Evolutionary conservation across 2,888 invertebrate genomes (phyloP), one percentile per base, ranked within the genome.

Genomic region (Crossocerus cetratus): DNA sequence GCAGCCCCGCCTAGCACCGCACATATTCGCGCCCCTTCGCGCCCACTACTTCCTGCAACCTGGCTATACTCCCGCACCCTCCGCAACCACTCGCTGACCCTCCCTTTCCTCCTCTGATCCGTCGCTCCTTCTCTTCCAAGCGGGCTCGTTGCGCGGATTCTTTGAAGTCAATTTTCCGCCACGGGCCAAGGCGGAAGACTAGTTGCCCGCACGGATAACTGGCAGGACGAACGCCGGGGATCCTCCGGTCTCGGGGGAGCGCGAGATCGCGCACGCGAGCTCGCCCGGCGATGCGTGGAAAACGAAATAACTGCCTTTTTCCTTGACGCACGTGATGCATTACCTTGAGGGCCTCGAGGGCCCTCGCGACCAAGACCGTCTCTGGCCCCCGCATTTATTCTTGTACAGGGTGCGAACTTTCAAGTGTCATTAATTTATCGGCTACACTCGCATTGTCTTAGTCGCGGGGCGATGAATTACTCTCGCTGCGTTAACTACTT

Each of bases 1-100:
- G 74, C 78, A 83, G 83, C 84, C 84, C 85, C 84, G 82, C 85
- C 85, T 82, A 81, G 82, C 82, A 75, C 76, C 81, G 73, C 62
- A 67, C 69, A 77, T n/a, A n/a, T 73, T 73, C 81, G 76, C 78
- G 71, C 80, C 69, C 74, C 72, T 81, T 69, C 60, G 49, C 18
- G 14, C 16, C 21, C 65, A 32, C 58, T 69, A 54, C 58, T 66
- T 55, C 20, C 64, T 55, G 61, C 59, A 49, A 59, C 63, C n/a
- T 13, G 8, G 56, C 58, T 22, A 21, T 54, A 22, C 57, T 43
- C 14, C 32, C 54, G 45, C 62, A 66, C 45, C 8, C 61, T 63
- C 62, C 32, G 5, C 32, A 3, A 4, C 5, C 2, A 32, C 32
- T 32, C 8, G 11, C 32, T 32, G 8, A 32, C 32, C 32, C 32